Percentiles rank a stretch among this genome's conserved stretches.
Conservation (phyloP, 2,113 vertebrate species). For the Nicator chloris region DNA sequence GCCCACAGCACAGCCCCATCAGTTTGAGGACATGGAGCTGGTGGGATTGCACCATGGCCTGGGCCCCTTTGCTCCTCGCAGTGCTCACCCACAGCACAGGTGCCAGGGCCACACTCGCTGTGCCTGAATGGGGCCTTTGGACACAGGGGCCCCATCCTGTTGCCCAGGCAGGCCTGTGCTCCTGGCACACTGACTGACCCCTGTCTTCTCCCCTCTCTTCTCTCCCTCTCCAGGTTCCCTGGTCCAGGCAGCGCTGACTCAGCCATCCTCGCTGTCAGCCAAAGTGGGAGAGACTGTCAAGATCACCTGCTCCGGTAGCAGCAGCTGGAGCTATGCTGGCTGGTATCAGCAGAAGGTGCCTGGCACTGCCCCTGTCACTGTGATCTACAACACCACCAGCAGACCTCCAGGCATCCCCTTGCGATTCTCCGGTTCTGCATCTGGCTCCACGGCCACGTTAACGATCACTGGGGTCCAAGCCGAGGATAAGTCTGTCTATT, state of each 20-base stretch:
- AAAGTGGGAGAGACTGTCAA: rapidly evolving
- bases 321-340: not conserved
- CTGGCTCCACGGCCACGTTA: not conserved
- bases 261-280: not conserved
- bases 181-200: not conserved
- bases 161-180: not conserved
- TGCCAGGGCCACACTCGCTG: not conserved
- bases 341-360: not conserved
- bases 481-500: not conserved
- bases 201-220: not conserved
- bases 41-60: not conserved
- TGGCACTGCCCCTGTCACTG: not conserved
- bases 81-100: not conserved
- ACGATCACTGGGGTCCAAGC: not conserved
- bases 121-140: not conserved
- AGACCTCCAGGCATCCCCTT: not conserved
- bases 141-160: not conserved
- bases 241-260: not conserved
- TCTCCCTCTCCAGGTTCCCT: not conserved
- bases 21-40: not conserved
- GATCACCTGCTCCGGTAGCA: not conserved
- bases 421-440: rapidly evolving
- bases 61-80: not conserved
- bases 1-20: not conserved
- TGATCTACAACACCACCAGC: rapidly evolving